Evolutionary conservation across 2,888 invertebrate genomes (phyloP), one percentile per base, ranked within the genome.

Genomic region (Pomacea canaliculata): DNA sequence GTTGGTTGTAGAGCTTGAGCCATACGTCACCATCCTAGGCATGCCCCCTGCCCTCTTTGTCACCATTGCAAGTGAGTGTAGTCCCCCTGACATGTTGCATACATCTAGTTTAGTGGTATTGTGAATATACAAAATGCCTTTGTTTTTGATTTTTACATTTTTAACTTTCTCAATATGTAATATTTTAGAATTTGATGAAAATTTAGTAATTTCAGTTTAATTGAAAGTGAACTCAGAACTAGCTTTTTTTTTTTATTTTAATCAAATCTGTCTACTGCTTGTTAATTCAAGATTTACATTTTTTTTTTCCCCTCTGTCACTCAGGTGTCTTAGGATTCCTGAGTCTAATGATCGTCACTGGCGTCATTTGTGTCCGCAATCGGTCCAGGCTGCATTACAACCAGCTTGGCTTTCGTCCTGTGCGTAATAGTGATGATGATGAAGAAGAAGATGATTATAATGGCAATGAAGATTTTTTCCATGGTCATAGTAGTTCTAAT

Each of bases 391-490:
- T 78, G 67, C 81, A 83, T n/a, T 82, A 79, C 74, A 78, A 82
- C 70, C 62, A 78, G 56, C 78, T 83, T 23, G 87, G 87, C 46
- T 87, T 87, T 81, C 80, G 82, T 46, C 81, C 83, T 49, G 80
- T 87, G 7, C 78, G 81, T 23, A 81, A 82, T 37, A 79, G 80
- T 12, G 85, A 85, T 27, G 81, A 82, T 8, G 85, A 84, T 37
- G 82, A 81, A 9, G 80, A 81, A 7, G 83, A 84, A 56, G 76
- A 81, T 9, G 82, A 81, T 51, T 76, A 74, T n/a, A 81, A 81
- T 10, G 80, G 80, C 7, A 83, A 84, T 60, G 77, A 81, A 9
- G 82, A 81, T 48, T 76, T 73, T 69, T 63, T 74, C 49, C 69
- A 76, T 49, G 63, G 51, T 7, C 76, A 76, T 4, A 77, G 77